phyloP scores from a whole-genome alignment of 92 coral and sea anemone species.

The Nematostella vectensis region DNA sequence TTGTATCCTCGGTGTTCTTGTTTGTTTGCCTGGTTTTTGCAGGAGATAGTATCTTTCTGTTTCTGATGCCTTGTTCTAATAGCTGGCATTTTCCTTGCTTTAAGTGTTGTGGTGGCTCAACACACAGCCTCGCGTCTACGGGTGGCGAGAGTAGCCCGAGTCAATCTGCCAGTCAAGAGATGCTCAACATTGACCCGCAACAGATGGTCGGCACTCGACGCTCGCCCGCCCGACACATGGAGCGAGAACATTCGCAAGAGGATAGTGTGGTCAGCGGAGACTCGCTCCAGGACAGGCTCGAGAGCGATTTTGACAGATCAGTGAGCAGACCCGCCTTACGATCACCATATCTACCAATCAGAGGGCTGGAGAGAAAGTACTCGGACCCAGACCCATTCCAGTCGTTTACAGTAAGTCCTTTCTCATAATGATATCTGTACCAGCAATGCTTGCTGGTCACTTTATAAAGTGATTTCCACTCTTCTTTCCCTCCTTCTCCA shows the following conservation, averaged over 20 bases:
- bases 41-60: neutral
- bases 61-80: no score
- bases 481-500: no score
- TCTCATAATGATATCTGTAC: no score
- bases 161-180: conserved; percentile 58
- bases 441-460: neutral
- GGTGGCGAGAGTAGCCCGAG: conserved; percentile 44
- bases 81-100: no score
- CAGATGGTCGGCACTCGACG: conserved; percentile 24
- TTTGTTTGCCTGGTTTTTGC: neutral
- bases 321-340: conserved; percentile 25
- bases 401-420: conserved; percentile 16
- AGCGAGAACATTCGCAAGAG: conserved; percentile 75
- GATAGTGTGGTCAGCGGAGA: conserved; percentile 89
- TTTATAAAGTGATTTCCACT: no score
- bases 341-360: conserved; percentile 23
- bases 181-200: conserved; percentile 30
- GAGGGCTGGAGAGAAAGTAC: conserved; percentile 51
- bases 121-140: conserved; percentile 49
- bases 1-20: neutral
- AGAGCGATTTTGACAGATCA: conserved; percentile 64
- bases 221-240: conserved; percentile 52
- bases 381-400: conserved; percentile 73
- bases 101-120: conserved; percentile 56
- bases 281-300: conserved; percentile 68